A percentile compares a stretch with the other conserved stretches of the same genome.
phyloP scores from a whole-genome alignment of 2,113 vertebrate genomes.

The Salvelinus sp. region DNA sequence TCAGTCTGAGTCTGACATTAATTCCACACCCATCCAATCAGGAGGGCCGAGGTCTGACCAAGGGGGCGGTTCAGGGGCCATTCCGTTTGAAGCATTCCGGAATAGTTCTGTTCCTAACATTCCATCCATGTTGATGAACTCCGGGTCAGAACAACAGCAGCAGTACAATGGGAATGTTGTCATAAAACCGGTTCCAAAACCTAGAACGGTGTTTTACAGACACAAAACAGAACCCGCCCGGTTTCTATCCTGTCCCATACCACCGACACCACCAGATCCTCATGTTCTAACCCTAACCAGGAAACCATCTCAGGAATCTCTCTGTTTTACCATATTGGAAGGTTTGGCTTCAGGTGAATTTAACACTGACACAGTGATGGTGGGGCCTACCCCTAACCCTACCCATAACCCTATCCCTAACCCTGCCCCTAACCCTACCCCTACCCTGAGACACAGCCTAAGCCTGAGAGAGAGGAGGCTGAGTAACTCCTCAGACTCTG shows the following conservation, averaged over 20 bases:
- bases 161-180: not conserved
- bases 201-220: slow-evolving; percentile 87
- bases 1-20: slow-evolving; percentile 55
- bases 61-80: not conserved
- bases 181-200: slow-evolving; percentile 87
- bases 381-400: too few species aligned
- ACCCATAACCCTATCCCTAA: not conserved
- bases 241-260: slow-evolving; percentile 12
- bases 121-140: slow-evolving; percentile 46
- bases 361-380: slow-evolving; percentile 9
- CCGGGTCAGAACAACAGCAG: slow-evolving; percentile 12
- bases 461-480: slow-evolving; percentile 30
- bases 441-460: slow-evolving; percentile 13
- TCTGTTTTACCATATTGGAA: slow-evolving; percentile 67
- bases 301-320: slow-evolving; percentile 61
- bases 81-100: slow-evolving; percentile 43
- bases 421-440: not conserved
- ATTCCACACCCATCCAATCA: slow-evolving; percentile 12
- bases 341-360: slow-evolving; percentile 53
- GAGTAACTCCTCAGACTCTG: slow-evolving; percentile 36
- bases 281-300: slow-evolving; percentile 11
- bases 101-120: slow-evolving; percentile 61
- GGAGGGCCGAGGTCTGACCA: not conserved
- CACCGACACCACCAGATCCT: not conserved
- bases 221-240: slow-evolving; percentile 50